Evolutionary conservation across 1,140 invertebrate genomes (phyloP).

Genomic region (Musca domestica): DNA sequence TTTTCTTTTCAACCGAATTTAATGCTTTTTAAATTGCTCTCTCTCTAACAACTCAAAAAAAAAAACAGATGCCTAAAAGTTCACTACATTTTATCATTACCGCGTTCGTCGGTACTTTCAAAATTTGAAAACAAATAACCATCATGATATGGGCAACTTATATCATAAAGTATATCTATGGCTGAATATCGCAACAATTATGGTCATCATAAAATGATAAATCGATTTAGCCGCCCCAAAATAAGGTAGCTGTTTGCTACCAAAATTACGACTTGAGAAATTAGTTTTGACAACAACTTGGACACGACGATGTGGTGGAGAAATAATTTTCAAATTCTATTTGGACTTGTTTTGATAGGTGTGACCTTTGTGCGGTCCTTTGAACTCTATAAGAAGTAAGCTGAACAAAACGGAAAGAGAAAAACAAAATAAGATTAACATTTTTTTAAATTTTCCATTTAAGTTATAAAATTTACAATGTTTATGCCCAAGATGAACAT

Average conservation of each 20-base stretch:
- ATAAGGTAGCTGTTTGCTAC: background rate
- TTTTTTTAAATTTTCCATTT: too few relatives aligned
- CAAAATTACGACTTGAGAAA: background rate
- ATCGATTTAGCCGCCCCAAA: background rate
- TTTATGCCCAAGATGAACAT: background rate
- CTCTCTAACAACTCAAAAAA: too few relatives aligned
- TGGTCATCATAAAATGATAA: slow-evolving; percentile 1
- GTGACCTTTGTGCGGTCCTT: background rate
- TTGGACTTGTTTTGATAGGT: background rate
- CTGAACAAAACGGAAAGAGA: background rate
- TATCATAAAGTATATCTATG: background rate
- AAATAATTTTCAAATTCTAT: background rate
- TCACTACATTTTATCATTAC: too few relatives aligned
- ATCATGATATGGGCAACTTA: too few relatives aligned
- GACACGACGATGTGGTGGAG: background rate
- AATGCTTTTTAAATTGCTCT: too few relatives aligned
- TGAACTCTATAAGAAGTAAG: slow-evolving; percentile 2
- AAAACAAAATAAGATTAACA: too few relatives aligned
- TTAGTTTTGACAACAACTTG: background rate
- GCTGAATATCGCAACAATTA: background rate
- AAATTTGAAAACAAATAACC: too few relatives aligned
- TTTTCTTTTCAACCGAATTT: too few relatives aligned
- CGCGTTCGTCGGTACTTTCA: too few relatives aligned
- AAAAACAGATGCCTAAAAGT: too few relatives aligned
- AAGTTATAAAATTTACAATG: slow-evolving; percentile 4